Evolutionary conservation across 2,888 invertebrate species (phyloP).

Genomic region (Antheraea assamensis): DNA sequence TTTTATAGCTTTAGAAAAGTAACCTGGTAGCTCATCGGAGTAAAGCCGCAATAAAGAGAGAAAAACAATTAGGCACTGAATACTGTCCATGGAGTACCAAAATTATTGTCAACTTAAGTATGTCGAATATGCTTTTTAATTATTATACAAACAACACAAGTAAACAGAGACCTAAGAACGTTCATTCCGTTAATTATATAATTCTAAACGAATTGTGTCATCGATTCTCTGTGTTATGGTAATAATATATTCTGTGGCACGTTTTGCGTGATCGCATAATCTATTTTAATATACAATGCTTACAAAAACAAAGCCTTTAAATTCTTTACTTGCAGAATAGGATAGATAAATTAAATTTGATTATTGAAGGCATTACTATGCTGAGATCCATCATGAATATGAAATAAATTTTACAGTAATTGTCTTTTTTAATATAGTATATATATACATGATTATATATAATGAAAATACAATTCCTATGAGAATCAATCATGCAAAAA

Average conservation of each 20-base stretch:
- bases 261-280: slow-evolving; percentile 33
- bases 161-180: slow-evolving; percentile 20
- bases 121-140: slow-evolving; percentile 57
- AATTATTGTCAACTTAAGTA: slow-evolving; percentile 11
- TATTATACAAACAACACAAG: slow-evolving; percentile 57
- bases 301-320: not conserved
- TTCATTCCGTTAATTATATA: slow-evolving; percentile 44
- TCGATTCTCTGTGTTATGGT: slow-evolving; percentile 35
- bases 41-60: not conserved
- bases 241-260: slow-evolving; percentile 49
- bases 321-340: not conserved
- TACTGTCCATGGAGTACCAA: not conserved
- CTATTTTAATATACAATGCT: not conserved
- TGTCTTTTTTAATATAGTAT: no score
- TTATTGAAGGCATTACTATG: no score
- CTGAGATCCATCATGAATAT: no score
- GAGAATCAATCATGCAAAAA: no score
- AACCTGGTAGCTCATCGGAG: not conserved
- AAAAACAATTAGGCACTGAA: not conserved
- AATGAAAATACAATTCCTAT: no score
- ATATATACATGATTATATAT: no score
- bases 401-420: no score
- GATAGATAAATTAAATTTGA: not conserved
- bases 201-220: slow-evolving; percentile 49
- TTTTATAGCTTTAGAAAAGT: not conserved